These are phyloP conservation scores for Anneissia japonica DNA, from an alignment of 35 echinoderm and acorn worm species.

Conservation along the genomic window DNA sequence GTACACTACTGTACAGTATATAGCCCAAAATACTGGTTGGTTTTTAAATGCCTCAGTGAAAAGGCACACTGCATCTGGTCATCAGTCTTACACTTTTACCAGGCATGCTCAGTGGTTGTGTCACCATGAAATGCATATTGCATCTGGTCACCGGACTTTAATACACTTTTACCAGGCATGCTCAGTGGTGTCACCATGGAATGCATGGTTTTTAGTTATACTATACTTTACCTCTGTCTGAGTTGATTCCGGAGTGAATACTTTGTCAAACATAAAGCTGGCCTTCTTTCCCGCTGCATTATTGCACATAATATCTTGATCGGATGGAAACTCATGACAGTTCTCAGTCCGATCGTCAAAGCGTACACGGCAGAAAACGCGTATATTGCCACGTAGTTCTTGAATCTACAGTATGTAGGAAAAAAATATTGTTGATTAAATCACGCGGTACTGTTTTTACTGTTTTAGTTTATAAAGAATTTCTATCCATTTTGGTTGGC, in stretches of 20 bases:
- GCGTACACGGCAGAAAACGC: slow-evolving; percentile 76
- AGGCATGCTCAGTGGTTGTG: too few relatives aligned
- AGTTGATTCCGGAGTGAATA: slow-evolving; percentile 77
- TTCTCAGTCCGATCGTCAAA: slow-evolving; percentile 58
- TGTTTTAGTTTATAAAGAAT: too few relatives aligned
- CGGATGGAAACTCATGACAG: slow-evolving; percentile 60
- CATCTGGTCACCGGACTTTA: neutral
- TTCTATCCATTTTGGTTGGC: too few relatives aligned
- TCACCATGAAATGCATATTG: too few relatives aligned
- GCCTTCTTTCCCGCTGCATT: slow-evolving; percentile 80
- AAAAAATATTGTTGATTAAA: too few relatives aligned
- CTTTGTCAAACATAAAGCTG: slow-evolving; percentile 66
- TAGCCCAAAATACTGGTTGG: too few relatives aligned
- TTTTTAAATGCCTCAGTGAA: too few relatives aligned
- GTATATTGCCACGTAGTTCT: slow-evolving; percentile 89
- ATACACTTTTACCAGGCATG: neutral
- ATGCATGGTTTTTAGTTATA: neutral
- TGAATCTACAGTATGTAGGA: too few relatives aligned
- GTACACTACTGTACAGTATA: too few relatives aligned
- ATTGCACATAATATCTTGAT: slow-evolving; percentile 50
- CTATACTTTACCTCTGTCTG: slow-evolving; percentile 65
- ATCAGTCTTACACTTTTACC: too few relatives aligned
- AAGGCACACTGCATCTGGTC: too few relatives aligned
- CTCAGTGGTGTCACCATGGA: neutral
- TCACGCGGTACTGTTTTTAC: too few relatives aligned